A percentile compares a stretch with the other conserved stretches of the same genome.
These are phyloP conservation scores for Lithodes maja DNA, from an alignment of 2,888 invertebrate species.

Conservation along the genomic window DNA sequence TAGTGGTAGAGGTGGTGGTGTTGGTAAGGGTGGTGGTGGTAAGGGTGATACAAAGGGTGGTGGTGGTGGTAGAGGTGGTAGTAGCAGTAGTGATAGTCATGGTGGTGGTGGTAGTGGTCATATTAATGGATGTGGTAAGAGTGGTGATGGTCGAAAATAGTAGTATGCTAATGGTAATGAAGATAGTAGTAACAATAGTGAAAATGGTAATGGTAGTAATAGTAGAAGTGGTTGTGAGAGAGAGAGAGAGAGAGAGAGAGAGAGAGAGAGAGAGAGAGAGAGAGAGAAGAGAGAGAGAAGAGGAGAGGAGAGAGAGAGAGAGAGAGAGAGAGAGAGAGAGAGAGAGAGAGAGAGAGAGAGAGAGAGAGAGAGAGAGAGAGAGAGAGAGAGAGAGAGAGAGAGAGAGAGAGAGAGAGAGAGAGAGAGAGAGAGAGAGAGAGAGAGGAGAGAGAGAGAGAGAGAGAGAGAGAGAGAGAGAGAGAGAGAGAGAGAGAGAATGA, in stretches of 20 bases:
- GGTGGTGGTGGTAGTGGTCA: no score
- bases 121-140: no score
- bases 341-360: neutral
- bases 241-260: neutral
- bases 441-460: neutral
- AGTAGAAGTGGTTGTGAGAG: neutral
- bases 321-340: neutral
- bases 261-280: neutral
- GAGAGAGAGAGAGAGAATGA: constrained; percentile 8
- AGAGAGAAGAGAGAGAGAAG: neutral
- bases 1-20: no score
- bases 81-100: no score
- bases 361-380: neutral
- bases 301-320: neutral
- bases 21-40: no score
- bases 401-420: neutral
- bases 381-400: neutral
- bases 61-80: no score
- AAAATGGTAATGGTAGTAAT: neutral
- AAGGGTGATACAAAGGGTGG: no score
- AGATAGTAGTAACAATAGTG: neutral
- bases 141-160: no score
- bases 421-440: neutral
- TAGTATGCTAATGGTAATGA: no score
- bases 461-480: neutral